These are phyloP conservation scores for Drepanosiphum platanoidis DNA, from an alignment of 2,888 invertebrate species.

Conservation along the genomic window DNA sequence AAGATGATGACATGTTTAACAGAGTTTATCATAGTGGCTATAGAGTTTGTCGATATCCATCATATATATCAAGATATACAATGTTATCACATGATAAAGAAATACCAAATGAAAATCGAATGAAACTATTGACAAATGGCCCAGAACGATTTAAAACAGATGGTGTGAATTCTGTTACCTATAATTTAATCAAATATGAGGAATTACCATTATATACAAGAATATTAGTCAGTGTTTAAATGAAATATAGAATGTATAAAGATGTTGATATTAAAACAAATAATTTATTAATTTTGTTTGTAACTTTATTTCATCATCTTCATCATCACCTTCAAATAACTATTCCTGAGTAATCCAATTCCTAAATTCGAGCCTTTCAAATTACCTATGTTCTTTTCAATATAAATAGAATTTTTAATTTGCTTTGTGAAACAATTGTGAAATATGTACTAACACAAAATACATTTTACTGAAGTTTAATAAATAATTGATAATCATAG, in stretches of 20 bases:
- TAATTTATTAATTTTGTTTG: background rate
- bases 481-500: too few relatives aligned
- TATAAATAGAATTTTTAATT: background rate
- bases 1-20: constrained; percentile 86
- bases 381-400: background rate
- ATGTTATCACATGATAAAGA: constrained; percentile 75
- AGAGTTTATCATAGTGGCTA: constrained; percentile 68
- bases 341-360: background rate
- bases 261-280: background rate
- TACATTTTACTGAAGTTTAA: too few relatives aligned
- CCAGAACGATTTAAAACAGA: constrained; percentile 71
- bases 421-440: background rate
- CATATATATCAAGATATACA: constrained; percentile 75
- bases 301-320: background rate
- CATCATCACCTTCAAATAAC: background rate
- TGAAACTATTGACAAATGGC: constrained; percentile 69
- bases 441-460: background rate
- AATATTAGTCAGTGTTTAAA: constrained; percentile 64
- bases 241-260: background rate
- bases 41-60: constrained; percentile 75
- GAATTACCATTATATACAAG: constrained; percentile 64
- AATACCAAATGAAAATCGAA: constrained; percentile 70
- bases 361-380: background rate
- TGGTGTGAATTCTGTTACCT: constrained; percentile 73
- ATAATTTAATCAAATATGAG: constrained; percentile 64